These are phyloP conservation scores for Mesorhabditis belari DNA, from an alignment of 2,888 invertebrate genomes.

Conservation along the genomic window DNA sequence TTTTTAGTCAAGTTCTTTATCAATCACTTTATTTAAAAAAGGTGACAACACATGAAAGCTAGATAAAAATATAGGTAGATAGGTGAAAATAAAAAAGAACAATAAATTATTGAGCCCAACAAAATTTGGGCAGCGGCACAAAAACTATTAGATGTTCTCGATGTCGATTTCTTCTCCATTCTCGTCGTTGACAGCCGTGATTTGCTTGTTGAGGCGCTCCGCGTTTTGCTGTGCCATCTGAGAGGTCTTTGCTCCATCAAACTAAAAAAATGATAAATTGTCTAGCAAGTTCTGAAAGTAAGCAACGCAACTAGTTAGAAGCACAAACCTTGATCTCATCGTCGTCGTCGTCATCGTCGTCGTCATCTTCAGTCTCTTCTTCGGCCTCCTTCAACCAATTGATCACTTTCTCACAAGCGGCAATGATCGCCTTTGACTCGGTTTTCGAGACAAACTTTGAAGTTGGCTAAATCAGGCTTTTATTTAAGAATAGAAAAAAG, in stretches of 20 bases:
- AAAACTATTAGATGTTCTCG: conserved; percentile 48
- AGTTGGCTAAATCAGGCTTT: conserved; percentile 53
- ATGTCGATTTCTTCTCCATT: conserved; percentile 44
- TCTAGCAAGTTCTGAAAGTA: background rate
- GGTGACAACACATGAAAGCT: no score
- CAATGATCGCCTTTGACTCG: conserved; percentile 80
- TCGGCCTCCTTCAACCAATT: conserved; percentile 90
- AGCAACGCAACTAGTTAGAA: background rate
- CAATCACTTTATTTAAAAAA: no score
- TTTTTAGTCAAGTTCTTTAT: no score
- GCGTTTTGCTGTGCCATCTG: conserved; percentile 8
- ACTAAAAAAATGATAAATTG: conserved; percentile 9
- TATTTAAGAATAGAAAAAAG: background rate
- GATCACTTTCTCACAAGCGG: conserved; percentile 83
- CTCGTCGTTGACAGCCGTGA: conserved; percentile 21
- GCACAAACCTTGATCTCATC: conserved; percentile 42
- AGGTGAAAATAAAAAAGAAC: background rate
- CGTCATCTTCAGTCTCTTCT: conserved; percentile 74
- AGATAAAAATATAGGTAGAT: background rate
- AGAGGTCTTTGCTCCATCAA: conserved; percentile 27
- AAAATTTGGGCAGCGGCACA: no score
- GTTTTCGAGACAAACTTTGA: conserved; percentile 88
- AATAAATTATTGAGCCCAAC: no score
- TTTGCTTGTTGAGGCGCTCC: conserved; percentile 7
- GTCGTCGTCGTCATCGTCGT: conserved; percentile 67